Evolutionary conservation across 2,888 invertebrate species (phyloP).

Genomic region (Heterodera filipjevi): DNA sequence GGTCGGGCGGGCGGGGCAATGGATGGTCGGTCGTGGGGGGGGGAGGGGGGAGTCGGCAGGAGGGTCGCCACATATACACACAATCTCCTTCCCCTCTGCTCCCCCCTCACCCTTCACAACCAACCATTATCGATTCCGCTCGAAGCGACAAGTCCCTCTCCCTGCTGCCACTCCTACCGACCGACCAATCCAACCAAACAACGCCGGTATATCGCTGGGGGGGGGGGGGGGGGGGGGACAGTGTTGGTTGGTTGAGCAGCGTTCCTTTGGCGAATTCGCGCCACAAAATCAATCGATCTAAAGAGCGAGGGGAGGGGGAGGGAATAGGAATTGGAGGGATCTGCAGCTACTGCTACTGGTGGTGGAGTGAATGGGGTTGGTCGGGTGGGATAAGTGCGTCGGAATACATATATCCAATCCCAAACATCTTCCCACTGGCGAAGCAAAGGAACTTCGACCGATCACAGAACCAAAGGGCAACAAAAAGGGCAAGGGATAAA

Average conservation of each 20-base stretch:
- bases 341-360: neutral
- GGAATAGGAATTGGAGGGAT: neutral
- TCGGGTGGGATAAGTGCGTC: neutral
- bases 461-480: neutral
- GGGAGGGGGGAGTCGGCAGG: neutral
- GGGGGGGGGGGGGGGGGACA: neutral
- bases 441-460: neutral
- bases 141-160: neutral
- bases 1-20: no score
- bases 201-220: neutral
- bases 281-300: constrained; percentile 4
- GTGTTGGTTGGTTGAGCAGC: neutral
- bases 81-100: neutral
- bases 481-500: neutral
- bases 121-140: constrained; percentile 1
- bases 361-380: neutral
- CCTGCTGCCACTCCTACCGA: neutral
- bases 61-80: neutral
- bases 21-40: neutral
- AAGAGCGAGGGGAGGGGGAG: neutral
- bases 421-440: neutral
- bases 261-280: constrained; percentile 2
- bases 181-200: constrained; percentile 6
- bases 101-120: neutral
- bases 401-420: neutral